Conservation (phyloP, 2,888 invertebrate species). For the Oxycera nigricornis region DNA sequence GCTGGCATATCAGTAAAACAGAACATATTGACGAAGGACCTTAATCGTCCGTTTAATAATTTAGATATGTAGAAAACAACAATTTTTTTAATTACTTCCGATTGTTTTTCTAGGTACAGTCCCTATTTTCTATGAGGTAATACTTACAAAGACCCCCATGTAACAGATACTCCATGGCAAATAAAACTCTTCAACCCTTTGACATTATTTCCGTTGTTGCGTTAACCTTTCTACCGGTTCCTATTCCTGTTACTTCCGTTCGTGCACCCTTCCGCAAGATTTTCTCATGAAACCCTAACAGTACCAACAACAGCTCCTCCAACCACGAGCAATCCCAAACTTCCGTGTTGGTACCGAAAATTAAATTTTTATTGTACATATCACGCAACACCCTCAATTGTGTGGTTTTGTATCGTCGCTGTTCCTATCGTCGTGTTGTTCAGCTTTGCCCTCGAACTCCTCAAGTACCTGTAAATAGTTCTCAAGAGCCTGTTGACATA, state of each 20-base stretch:
- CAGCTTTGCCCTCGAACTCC: conserved; percentile 18
- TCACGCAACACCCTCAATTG: conserved; percentile 38
- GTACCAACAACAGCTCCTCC: background rate
- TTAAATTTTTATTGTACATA: conserved; percentile 24
- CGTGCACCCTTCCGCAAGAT: background rate
- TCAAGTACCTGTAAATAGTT: conserved; percentile 38
- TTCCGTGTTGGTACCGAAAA: conserved; percentile 34
- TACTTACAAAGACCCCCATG: too few relatives aligned
- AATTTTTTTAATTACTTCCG: background rate
- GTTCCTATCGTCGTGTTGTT: conserved; percentile 26
- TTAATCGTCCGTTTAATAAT: too few relatives aligned
- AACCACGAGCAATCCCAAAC: conserved; percentile 2
- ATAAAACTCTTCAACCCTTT: conserved; percentile 12
- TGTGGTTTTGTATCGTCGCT: conserved; percentile 23
- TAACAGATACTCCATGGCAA: background rate
- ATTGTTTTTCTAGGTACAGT: background rate
- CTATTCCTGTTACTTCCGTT: conserved; percentile 33
- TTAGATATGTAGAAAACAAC: background rate
- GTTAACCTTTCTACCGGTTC: conserved; percentile 28
- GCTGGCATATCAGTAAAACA: too few relatives aligned
- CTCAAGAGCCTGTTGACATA: conserved; percentile 39
- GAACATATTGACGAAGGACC: too few relatives aligned
- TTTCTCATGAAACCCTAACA: conserved; percentile 25
- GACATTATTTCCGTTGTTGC: conserved; percentile 22
- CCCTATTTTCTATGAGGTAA: too few relatives aligned